Evolutionary conservation across 2,113 vertebrate species (phyloP).

Genomic region (Eudyptes chrysolophus): DNA sequence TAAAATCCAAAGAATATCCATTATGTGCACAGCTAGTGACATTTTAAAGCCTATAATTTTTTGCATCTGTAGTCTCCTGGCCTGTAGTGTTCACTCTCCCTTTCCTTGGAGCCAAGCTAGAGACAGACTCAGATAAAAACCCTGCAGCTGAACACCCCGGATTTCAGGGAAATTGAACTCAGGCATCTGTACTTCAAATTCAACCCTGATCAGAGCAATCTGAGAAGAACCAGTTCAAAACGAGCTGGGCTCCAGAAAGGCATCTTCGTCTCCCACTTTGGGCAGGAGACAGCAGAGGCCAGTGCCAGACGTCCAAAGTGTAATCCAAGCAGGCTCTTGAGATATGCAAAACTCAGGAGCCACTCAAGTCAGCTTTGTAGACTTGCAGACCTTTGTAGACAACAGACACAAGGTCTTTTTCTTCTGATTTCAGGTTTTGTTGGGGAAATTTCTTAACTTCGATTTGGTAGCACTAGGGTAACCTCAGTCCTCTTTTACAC

Average conservation of each 20-base stretch:
- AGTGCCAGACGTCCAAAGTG: not conserved
- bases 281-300: not conserved
- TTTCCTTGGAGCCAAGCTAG: conserved; percentile 12
- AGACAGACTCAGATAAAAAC: conserved; percentile 28
- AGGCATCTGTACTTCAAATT: not conserved
- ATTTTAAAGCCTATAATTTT: conserved; percentile 64
- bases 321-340: not conserved
- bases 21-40: conserved; percentile 50
- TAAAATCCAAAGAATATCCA: conserved; percentile 46
- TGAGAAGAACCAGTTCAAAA: not conserved
- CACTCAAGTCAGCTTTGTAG: not conserved
- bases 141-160: not conserved
- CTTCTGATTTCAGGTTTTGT: not conserved
- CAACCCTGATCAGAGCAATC: not conserved
- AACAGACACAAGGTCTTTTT: not conserved
- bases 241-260: not conserved
- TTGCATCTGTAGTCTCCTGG: conserved; percentile 49
- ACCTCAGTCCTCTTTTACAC: not conserved
- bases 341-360: not conserved
- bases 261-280: not conserved
- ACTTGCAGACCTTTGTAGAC: not conserved
- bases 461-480: not conserved
- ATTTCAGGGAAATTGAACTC: not conserved
- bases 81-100: not conserved
- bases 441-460: not conserved